These are phyloP conservation scores for Omphaloscelis lunosa DNA, from an alignment of 2,888 invertebrate genomes.

Conservation along the genomic window DNA sequence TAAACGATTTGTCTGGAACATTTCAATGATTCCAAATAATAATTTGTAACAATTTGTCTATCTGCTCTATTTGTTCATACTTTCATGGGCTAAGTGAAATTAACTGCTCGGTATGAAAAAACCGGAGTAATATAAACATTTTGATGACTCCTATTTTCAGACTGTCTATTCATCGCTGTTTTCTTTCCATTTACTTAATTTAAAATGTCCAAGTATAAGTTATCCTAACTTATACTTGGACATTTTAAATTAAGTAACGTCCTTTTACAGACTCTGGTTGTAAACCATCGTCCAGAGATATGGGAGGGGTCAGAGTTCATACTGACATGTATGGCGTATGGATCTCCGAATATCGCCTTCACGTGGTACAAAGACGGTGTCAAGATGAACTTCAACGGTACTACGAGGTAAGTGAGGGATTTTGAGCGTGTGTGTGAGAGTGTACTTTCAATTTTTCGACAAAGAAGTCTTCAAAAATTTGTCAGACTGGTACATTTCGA, in stretches of 20 bases:
- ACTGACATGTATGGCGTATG: slow-evolving; percentile 94
- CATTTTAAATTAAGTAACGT: background rate
- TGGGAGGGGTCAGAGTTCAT: slow-evolving; percentile 94
- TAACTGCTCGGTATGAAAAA: background rate
- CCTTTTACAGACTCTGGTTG: slow-evolving; percentile 77
- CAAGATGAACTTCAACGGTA: slow-evolving; percentile 93
- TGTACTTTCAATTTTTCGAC: background rate
- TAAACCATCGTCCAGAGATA: slow-evolving; percentile 88
- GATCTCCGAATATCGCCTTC: slow-evolving; percentile 94
- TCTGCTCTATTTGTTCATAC: background rate
- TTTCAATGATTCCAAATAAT: background rate
- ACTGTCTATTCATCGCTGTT: background rate
- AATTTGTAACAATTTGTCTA: background rate
- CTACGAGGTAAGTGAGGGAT: slow-evolving; percentile 90
- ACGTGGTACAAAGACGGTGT: slow-evolving; percentile 96
- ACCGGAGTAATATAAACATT: background rate
- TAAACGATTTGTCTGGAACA: background rate
- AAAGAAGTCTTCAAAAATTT: background rate
- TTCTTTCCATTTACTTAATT: too few species aligned
- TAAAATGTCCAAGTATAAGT: too few species aligned
- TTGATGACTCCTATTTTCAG: background rate
- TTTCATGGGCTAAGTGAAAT: background rate
- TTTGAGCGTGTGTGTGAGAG: background rate
- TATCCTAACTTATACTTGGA: background rate
- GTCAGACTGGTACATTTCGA: background rate